These are phyloP conservation scores for Larimichthys polyactis DNA, from an alignment of 2,113 vertebrate genomes.

Conservation along the genomic window DNA sequence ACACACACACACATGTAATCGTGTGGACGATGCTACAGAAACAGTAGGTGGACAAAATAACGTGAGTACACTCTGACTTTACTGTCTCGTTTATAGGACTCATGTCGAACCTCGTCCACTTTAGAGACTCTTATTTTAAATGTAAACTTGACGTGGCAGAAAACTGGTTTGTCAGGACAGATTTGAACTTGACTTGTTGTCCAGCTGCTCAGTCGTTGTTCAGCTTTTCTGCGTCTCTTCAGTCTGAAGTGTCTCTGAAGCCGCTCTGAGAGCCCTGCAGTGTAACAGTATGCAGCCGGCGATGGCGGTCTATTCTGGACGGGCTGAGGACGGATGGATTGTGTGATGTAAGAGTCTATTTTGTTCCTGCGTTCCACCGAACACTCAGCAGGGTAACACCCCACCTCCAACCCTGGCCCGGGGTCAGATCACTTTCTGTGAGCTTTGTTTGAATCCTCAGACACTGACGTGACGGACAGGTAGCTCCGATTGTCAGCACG, in stretches of 20 bases:
- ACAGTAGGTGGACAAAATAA: conserved; percentile 37
- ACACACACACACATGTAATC: conserved; percentile 1
- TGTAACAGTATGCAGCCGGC: conserved; percentile 63
- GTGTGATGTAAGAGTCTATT: conserved; percentile 83
- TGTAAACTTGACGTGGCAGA: too few relatives aligned
- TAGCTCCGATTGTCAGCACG: conserved; percentile 19
- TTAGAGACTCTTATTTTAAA: too few relatives aligned
- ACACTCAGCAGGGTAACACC: conserved; percentile 50
- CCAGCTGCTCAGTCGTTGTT: not conserved
- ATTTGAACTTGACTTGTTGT: not conserved
- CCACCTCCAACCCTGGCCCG: conserved; percentile 50
- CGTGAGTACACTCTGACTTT: conserved; percentile 61
- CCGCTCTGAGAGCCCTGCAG: conserved; percentile 38
- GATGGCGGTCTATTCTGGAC: conserved; percentile 81
- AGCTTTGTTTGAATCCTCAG: too few relatives aligned
- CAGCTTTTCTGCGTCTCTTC: conserved; percentile 4
- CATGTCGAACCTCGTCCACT: too few relatives aligned
- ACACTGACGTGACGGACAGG: conserved; percentile 1
- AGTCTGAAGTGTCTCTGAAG: conserved; percentile 35
- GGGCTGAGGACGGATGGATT: conserved; percentile 61
- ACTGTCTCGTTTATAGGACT: too few relatives aligned
- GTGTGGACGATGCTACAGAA: conserved; percentile 24
- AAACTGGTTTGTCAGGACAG: not conserved
- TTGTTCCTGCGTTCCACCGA: conserved; percentile 66
- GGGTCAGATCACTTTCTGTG: too few relatives aligned